Evolutionary conservation across 2,888 invertebrate genomes (phyloP), one percentile per base, ranked within the genome.

Genomic region (Ferrisia virgata): DNA sequence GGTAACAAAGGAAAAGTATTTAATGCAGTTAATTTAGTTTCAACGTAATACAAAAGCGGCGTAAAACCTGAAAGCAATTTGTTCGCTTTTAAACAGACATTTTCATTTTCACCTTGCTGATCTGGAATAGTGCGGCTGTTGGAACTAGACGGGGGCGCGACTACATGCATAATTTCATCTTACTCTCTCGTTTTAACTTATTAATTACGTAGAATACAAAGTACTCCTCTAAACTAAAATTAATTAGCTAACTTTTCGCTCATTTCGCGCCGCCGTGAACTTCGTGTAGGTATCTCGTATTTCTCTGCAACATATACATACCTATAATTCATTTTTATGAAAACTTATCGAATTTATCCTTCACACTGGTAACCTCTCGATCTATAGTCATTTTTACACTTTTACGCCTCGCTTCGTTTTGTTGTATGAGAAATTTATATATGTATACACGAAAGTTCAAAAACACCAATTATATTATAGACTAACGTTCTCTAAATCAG

Each of bases 101-200:
- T 72, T 72, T 72, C 72, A 72, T 72, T 72, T 72, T 72, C 72
- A 72, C 72, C 72, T 72, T 33, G 72, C 72, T 33, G 72, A 72
- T 33, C 18, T 33, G 72, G 72, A 64, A 64, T 72, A 72, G 72
- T 47, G 40, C 40, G 40, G 40, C 40, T 40, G n/a, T n/a, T n/a
- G n/a, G n/a, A n/a, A n/a, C n/a, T n/a, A n/a, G n/a, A n/a, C 40
- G 40, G 15, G 47, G 72, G n/a, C 72, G 0, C 72, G 72, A 33
- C 33, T 79, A 79, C 47, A 31, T 53, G 79, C 79, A 79, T 79
- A 79, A 79, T 79, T 79, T 79, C 79, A 79, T 31, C 28, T 47
- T 47, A 79, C 79, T 47, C 40, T 40, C 79, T 40, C 79, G 53
- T 47, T 40, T 47, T 79, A 47, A 79, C 79, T 79, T 47, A 47